phyloP scores from a whole-genome alignment of 2,888 invertebrate species.

The Beris morrisii region DNA sequence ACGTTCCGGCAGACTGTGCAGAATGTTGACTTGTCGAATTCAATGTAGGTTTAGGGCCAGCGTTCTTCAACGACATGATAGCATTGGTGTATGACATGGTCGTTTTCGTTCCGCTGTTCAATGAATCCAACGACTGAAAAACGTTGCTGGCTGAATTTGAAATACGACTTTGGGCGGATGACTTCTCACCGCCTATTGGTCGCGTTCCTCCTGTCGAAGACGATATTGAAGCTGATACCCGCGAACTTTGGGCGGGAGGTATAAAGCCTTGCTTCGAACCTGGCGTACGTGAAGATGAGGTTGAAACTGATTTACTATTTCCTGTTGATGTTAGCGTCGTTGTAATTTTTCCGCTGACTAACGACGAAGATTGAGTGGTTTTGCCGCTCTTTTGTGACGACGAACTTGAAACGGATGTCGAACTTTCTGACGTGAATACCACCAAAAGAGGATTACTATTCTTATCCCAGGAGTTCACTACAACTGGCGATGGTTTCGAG shows the following conservation, averaged over 20 bases:
- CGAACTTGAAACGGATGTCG: slow-evolving; percentile 2
- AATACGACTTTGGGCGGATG: slow-evolving; percentile 25
- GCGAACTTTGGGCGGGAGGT: slow-evolving; percentile 46
- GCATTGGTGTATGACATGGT: slow-evolving; percentile 63
- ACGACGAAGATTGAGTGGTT: slow-evolving; percentile 42
- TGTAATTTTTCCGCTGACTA: slow-evolving; percentile 41
- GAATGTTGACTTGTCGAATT: slow-evolving; percentile 2
- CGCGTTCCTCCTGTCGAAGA: slow-evolving; percentile 42
- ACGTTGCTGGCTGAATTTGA: slow-evolving; percentile 46
- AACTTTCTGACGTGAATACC: slow-evolving; percentile 17
- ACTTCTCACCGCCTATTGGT: slow-evolving; percentile 36
- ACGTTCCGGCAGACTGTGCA: slow-evolving; percentile 46
- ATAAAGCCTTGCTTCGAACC: slow-evolving; percentile 33
- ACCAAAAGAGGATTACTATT: slow-evolving; percentile 41
- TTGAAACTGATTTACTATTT: slow-evolving; percentile 26
- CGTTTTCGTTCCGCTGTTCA: slow-evolving; percentile 56
- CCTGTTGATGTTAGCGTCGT: slow-evolving; percentile 29
- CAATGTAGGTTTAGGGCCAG: slow-evolving; percentile 40
- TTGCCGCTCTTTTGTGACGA: slow-evolving; percentile 10
- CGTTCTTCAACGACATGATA: slow-evolving; percentile 60
- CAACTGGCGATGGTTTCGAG: slow-evolving; percentile 46
- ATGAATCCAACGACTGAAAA: slow-evolving; percentile 45
- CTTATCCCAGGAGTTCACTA: slow-evolving; percentile 55
- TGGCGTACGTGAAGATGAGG: slow-evolving; percentile 33
- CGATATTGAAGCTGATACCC: slow-evolving; percentile 51